phyloP scores from a whole-genome alignment of 2,113 vertebrate genomes.

The Lanius ludovicianus region DNA sequence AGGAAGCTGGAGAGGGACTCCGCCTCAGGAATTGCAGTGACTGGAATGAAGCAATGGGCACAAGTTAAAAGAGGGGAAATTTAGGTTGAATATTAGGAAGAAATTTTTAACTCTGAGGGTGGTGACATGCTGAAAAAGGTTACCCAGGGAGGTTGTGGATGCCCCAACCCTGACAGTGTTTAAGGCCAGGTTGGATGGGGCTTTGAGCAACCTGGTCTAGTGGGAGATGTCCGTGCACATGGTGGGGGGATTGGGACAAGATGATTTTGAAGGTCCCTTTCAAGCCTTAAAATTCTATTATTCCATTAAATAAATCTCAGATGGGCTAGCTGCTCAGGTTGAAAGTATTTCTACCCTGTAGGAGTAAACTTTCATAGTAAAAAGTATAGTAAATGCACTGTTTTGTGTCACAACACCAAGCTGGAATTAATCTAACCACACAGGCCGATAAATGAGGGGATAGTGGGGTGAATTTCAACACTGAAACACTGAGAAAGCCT shows the following conservation, averaged over 20 bases:
- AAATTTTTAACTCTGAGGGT: neutral
- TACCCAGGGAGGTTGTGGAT: neutral
- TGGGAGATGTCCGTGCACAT: neutral
- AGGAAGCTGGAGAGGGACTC: neutral
- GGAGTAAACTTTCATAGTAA: neutral
- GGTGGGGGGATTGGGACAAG: too few species aligned
- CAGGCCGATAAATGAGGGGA: neutral
- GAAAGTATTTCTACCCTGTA: neutral
- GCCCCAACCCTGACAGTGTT: neutral
- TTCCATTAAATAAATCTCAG: neutral
- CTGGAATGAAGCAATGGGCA: neutral
- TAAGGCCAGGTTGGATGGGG: neutral
- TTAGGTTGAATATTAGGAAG: neutral
- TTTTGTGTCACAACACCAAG: neutral
- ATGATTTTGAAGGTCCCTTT: neutral
- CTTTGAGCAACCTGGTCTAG: neutral
- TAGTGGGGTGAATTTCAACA: neutral
- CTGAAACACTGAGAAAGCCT: neutral
- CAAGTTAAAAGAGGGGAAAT: neutral
- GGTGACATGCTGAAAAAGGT: neutral
- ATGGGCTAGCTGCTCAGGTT: neutral
- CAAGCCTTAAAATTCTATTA: neutral
- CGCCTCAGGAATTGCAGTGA: neutral
- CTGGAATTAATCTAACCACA: neutral
- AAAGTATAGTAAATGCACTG: neutral